Evolutionary conservation across 2,113 vertebrate species (phyloP).

Genomic region (Saimiri boliviensis): DNA sequence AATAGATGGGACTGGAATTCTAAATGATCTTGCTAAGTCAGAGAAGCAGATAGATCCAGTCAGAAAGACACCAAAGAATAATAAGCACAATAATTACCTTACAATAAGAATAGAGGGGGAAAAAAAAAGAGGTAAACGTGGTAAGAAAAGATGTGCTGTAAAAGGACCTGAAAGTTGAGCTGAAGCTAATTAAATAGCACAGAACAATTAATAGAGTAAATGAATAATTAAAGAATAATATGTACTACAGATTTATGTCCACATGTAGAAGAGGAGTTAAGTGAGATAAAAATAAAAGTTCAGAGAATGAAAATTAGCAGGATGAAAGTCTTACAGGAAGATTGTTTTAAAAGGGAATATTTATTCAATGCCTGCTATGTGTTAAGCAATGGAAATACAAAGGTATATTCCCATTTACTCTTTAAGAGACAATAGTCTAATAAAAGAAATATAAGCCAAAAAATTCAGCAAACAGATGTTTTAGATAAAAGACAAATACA

Average conservation of each 20-base stretch:
- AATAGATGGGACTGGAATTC: conserved; percentile 47
- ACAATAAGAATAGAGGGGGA: conserved; percentile 11
- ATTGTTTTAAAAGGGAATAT: conserved; percentile 7
- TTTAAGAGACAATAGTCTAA: background rate
- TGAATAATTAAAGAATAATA: conserved; percentile 44
- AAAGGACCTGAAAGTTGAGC: background rate
- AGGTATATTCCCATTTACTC: background rate
- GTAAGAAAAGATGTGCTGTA: background rate
- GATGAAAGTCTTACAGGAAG: background rate
- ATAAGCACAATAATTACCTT: conserved; percentile 32
- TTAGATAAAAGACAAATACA: background rate
- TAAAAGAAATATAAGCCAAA: background rate
- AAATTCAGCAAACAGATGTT: background rate
- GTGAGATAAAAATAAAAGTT: background rate
- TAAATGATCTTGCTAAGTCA: conserved; percentile 47
- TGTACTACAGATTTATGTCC: background rate
- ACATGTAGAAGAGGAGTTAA: background rate
- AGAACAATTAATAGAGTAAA: conserved; percentile 34
- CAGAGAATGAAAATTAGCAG: background rate
- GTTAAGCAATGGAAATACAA: background rate
- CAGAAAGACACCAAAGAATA: conserved; percentile 21
- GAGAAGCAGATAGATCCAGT: background rate
- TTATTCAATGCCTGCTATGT: background rate
- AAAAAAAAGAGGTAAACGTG: background rate
- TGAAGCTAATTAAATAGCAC: conserved; percentile 28